phyloP scores from a whole-genome alignment of 2,797 vertebrate genomes.

The Ptychobarbus kaznakovi region DNA sequence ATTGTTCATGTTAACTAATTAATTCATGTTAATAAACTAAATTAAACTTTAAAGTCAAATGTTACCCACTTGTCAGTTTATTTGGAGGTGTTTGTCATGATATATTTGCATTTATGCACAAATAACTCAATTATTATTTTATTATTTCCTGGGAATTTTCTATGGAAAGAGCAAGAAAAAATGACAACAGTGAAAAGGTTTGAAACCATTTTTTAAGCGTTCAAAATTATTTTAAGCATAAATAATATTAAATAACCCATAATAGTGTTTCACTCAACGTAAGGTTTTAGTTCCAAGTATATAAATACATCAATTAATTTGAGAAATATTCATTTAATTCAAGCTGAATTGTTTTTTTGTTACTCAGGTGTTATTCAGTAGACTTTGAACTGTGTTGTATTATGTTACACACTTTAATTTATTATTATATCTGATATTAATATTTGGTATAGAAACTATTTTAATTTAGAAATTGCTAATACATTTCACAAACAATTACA shows the following conservation, averaged over 20 bases:
- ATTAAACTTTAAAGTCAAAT: background rate
- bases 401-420: background rate
- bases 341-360: too few species aligned
- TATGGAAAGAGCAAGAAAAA: background rate
- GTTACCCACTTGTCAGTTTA: background rate
- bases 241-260: background rate
- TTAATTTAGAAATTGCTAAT: background rate
- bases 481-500: background rate
- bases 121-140: background rate
- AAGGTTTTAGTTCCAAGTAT: background rate
- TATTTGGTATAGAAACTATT: background rate
- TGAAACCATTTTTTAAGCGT: background rate
- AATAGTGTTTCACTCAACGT: background rate
- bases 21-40: background rate
- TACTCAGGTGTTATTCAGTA: background rate
- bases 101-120: background rate
- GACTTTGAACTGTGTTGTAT: background rate
- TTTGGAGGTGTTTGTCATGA: background rate
- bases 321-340: background rate
- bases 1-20: background rate
- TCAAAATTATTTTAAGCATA: too few species aligned
- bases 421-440: background rate
- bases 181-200: background rate
- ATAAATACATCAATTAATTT: background rate
- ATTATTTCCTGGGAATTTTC: background rate